Evolutionary conservation across 2,797 vertebrate species (phyloP), one percentile per base, ranked within the genome.

Genomic region (Yasuhikotakia modesta): DNA sequence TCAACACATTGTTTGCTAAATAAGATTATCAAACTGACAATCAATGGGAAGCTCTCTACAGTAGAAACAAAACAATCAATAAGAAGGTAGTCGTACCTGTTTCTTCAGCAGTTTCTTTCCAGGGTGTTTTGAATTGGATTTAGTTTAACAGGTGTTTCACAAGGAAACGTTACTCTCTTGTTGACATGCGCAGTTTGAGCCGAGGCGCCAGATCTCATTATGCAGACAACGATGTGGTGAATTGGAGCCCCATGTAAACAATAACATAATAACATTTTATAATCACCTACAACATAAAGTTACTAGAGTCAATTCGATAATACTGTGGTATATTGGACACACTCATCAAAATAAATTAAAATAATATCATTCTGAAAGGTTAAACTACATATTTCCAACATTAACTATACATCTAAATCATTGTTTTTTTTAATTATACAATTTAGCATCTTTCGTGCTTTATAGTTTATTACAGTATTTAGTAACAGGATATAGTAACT

Each of bases 1-100:
- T 53, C 27, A 53, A 55, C 50, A 55, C 50, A 35, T 50, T 2
- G 27, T 35, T 70, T 16, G 16, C 30, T 5, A 70, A 53, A 73
- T 64, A 0, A 55, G 24, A 27, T 63, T n/a, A 32, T 65, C 48
- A 75, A 43, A 65, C 2, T n/a, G 19, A 66, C 48, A 75, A 43
- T 53, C 2, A 27, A 24, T 43, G 11, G 22, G 46, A 27, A 3
- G 2, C n/a, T 16, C 16, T 39, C 10, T 0, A 66, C 6, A 27
- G 43, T 39, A 52, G 10, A 14, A 12, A 16, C 32, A 53, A 17
- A 66, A 43, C 39, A 43, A 4, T 10, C 1, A 10, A 10, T 22
- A 14, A 21, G 24, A 22, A 5, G 10, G 30, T 12, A 14, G 16
- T 50, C 19, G 57, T 52, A 11, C 12, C 32, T 52, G 8, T 4